phyloP scores from a whole-genome alignment of 2,113 vertebrate genomes.

The Perognathus longimembris region DNA sequence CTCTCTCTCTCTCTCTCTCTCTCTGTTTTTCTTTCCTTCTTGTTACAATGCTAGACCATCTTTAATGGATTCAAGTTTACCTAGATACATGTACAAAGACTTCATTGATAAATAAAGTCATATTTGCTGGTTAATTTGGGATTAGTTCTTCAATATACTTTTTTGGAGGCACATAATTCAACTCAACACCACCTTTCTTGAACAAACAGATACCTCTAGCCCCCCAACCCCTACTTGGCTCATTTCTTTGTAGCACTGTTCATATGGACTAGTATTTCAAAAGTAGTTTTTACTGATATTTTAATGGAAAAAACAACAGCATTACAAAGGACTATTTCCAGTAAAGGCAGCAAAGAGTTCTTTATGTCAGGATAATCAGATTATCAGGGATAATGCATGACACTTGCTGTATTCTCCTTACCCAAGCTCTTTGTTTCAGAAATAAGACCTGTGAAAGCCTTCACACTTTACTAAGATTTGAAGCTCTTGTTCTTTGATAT shows the following conservation, averaged over 20 bases:
- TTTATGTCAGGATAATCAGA: conserved; percentile 56
- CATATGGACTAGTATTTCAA: conserved; percentile 23
- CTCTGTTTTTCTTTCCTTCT: background rate
- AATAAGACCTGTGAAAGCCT: conserved; percentile 49
- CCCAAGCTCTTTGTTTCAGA: background rate
- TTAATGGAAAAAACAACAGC: conserved; percentile 26
- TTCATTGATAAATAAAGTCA: no score
- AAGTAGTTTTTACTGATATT: conserved; percentile 38
- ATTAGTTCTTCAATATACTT: no score
- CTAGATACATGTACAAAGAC: no score
- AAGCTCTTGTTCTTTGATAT: conserved; percentile 59
- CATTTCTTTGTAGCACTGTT: background rate
- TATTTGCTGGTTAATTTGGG: no score
- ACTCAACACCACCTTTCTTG: background rate
- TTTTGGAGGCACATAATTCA: no score
- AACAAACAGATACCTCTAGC: background rate
- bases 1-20: background rate
- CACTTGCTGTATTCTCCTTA: background rate
- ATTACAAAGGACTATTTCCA: conserved; percentile 36
- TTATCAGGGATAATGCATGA: background rate
- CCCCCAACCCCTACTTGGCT: background rate
- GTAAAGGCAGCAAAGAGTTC: conserved; percentile 38
- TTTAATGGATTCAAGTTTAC: no score
- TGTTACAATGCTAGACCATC: no score
- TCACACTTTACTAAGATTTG: conserved; percentile 55